These are phyloP conservation scores for Leptodactylus fallax DNA, from an alignment of 2,797 vertebrate genomes.

Conservation along the genomic window DNA sequence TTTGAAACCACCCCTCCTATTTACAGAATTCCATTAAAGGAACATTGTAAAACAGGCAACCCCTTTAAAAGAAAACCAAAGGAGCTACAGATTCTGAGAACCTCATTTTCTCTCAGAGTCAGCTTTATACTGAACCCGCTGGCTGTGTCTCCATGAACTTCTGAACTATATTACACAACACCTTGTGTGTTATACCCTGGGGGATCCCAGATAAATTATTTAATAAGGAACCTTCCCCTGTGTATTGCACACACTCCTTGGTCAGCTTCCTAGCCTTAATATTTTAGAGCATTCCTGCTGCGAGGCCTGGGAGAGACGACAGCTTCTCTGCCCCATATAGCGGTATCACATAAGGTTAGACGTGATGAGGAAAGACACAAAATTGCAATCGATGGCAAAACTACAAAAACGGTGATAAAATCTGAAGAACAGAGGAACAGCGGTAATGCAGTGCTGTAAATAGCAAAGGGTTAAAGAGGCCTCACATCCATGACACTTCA, in stretches of 20 bases:
- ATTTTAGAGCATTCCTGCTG: slow-evolving; percentile 1
- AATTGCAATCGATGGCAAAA: background rate
- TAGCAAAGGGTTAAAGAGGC: background rate
- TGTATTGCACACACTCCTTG: background rate
- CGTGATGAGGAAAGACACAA: background rate
- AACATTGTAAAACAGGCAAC: too few relatives aligned
- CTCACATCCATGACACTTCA: too few relatives aligned
- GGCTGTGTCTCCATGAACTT: background rate
- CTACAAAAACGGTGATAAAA: background rate
- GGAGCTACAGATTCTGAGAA: background rate
- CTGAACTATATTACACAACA: background rate
- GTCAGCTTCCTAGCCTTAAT: background rate
- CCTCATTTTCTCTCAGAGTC: background rate
- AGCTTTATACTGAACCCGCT: background rate
- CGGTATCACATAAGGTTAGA: background rate
- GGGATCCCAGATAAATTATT: background rate
- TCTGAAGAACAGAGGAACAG: background rate
- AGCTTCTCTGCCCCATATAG: background rate
- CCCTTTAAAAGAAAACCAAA: background rate
- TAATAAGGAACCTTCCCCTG: background rate
- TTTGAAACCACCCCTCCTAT: too few relatives aligned
- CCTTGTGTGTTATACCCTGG: background rate
- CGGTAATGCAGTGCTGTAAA: background rate
- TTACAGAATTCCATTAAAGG: background rate
- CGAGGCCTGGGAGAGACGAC: background rate